Base-by-base conservation (phyloP, 2,888 invertebrate species). In the Bombylius discolor region DNA sequence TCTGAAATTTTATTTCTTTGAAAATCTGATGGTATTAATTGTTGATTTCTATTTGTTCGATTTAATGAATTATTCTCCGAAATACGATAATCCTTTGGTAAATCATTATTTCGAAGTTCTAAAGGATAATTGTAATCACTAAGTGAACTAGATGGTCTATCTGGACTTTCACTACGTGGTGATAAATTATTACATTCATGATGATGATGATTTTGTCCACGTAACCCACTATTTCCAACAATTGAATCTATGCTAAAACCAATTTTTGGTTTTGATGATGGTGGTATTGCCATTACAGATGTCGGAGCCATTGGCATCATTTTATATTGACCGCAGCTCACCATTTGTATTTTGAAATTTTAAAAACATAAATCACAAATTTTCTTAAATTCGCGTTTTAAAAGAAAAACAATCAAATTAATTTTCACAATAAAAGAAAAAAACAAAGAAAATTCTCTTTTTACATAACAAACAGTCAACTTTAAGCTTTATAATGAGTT, bases 221-320 rank as follows among this genome's bases (percentile, higher is more conserved):
- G 47, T 47, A 51, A 55, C 14, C 47, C 55, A 55, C 64, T 65
- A 52, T 67, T 66, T 61, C 92, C 92, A 60, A 93, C 92, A 70
- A 93, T 91, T 69, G 91, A 90, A 78, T 93, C 94, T 77, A 94
- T 94, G 70, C 90, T 91, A 75, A 94, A 94, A 73, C 92, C 93
- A 73, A 94, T 88, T 78, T 92, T 93, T 64, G 93, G 92, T 78
- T 90, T 91, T 66, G 87, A 87, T 54, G 63, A 56, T 31, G 56
- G 55, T 70, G 87, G 85, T 78, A 88, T 84, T 74, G 87, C 84
- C 75, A 85, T 84, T 73, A 88, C 83, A 77, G 88, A 87, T 71
- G 87, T 87, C 78, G 90, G 89, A 83, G 91, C 90, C 82, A 91
- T 84, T 79, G 91, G 91, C 91, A 92, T 90, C 91, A 91, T 92